Conservation (phyloP, 2,888 invertebrate species). For the Bimastos eiseni region DNA sequence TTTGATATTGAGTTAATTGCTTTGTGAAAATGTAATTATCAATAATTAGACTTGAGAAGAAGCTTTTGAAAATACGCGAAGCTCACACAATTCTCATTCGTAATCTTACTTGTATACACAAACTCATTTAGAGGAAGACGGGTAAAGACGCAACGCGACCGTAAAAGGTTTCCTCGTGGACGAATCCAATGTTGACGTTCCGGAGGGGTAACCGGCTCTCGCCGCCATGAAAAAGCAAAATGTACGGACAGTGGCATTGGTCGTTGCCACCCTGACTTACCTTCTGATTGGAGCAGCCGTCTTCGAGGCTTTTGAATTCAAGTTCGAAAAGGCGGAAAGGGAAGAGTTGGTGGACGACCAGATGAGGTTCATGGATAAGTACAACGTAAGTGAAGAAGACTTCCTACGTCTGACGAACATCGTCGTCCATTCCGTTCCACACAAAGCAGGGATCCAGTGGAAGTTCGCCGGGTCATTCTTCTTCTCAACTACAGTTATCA, state of each 20-base stretch:
- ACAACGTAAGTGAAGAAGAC: slow-evolving; percentile 89
- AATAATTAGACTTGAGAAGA: neutral
- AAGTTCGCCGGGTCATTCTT: slow-evolving; percentile 99
- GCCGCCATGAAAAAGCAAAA: slow-evolving; percentile 93
- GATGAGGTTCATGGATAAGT: slow-evolving; percentile 68
- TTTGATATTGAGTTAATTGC: too few relatives aligned
- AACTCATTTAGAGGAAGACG: neutral
- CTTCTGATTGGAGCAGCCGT: slow-evolving; percentile 96
- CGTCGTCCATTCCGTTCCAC: slow-evolving; percentile 93
- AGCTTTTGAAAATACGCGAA: neutral
- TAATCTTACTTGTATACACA: neutral
- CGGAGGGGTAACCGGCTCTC: too few relatives aligned
- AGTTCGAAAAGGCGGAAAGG: slow-evolving; percentile 85
- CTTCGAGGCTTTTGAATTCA: slow-evolving; percentile 95
- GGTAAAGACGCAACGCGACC: neutral
- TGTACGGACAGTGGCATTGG: slow-evolving; percentile 92
- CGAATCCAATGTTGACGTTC: too few relatives aligned
- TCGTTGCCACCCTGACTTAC: slow-evolving; percentile 98
- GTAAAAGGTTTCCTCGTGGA: neutral
- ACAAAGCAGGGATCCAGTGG: slow-evolving; percentile 98
- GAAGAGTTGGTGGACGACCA: slow-evolving; percentile 69
- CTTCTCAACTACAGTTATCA: slow-evolving; percentile 96
- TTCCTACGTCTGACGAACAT: slow-evolving; percentile 84
- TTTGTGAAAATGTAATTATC: neutral
- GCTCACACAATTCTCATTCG: neutral